A percentile compares a stretch with the other conserved stretches of the same genome.
These are phyloP conservation scores for Otis tarda DNA, from an alignment of 2,113 vertebrate genomes.

Conservation along the genomic window DNA sequence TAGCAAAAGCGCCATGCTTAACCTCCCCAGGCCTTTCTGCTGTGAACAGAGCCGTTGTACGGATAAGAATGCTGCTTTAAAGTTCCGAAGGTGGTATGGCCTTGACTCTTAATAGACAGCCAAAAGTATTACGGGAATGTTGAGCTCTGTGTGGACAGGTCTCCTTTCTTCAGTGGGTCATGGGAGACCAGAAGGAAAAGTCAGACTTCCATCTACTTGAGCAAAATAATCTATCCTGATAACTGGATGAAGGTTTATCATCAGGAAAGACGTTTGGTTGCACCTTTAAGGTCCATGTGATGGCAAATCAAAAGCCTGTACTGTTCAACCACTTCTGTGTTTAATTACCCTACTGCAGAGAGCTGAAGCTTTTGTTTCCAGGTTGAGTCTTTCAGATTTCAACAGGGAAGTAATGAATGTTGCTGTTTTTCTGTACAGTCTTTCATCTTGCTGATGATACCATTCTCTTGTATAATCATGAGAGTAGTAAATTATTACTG, in stretches of 20 bases:
- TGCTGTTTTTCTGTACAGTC: not conserved
- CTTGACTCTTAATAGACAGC: not conserved
- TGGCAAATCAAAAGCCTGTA: constrained; percentile 1
- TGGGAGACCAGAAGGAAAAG: not conserved
- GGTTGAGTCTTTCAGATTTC: constrained; percentile 10
- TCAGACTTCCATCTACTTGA: not conserved
- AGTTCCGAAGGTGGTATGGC: not conserved
- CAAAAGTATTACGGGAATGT: not conserved
- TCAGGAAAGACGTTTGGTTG: not conserved
- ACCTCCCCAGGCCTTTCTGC: not conserved
- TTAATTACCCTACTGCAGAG: constrained; percentile 4
- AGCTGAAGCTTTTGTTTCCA: constrained; percentile 37
- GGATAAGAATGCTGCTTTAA: not conserved
- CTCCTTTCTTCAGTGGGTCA: not conserved
- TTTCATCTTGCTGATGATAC: constrained; percentile 17
- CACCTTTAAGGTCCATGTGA: not conserved
- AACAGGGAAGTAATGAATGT: not conserved
- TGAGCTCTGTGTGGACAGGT: not conserved
- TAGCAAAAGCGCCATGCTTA: not conserved
- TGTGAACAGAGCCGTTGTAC: not conserved
- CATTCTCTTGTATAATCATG: not conserved
- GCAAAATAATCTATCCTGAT: not conserved
- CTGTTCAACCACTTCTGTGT: constrained; percentile 9
- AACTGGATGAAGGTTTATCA: not conserved
- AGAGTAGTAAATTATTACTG: not conserved